Percentiles rank a stretch among this genome's conserved stretches.
Conservation (phyloP, 2,888 invertebrate genomes). For the Sinotaia quadrata region DNA sequence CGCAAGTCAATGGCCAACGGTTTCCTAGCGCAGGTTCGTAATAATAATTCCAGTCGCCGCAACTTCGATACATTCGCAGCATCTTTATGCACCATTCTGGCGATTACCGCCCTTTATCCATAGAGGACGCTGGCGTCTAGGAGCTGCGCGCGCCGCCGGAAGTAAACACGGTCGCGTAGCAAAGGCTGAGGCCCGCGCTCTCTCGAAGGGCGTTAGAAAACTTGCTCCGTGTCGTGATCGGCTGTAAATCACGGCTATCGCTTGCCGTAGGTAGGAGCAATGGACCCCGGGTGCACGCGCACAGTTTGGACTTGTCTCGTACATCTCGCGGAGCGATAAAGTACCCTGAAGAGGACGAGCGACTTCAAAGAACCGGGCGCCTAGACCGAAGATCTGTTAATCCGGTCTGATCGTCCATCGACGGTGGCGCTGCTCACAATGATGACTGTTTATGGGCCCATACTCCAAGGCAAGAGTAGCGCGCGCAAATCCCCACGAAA, state of each 20-base stretch:
- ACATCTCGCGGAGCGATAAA: constrained; percentile 17
- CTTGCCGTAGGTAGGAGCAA: constrained; percentile 5
- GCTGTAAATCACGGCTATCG: constrained; percentile 20
- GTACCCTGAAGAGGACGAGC: neutral
- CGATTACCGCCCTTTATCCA: constrained; percentile 13
- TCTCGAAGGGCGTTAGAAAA: neutral
- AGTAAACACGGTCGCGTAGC: constrained; percentile 22
- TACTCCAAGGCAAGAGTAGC: no score
- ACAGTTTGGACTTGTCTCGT: constrained; percentile 23
- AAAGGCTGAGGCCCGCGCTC: neutral
- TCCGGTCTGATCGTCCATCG: constrained; percentile 9
- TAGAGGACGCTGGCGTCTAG: constrained; percentile 2
- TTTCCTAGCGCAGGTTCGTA: constrained; percentile 11
- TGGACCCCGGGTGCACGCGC: neutral
- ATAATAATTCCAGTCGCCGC: neutral
- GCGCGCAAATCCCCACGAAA: no score
- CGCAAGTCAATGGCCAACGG: neutral
- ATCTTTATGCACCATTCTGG: neutral
- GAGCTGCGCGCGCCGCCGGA: constrained; percentile 21
- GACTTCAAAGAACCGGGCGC: constrained; percentile 8
- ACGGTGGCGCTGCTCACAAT: neutral
- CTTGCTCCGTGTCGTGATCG: neutral
- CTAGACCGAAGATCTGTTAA: constrained; percentile 5
- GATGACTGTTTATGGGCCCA: constrained; percentile 13
- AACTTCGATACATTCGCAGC: neutral